Evolutionary conservation across 2,888 invertebrate genomes (phyloP), one percentile per base, ranked within the genome.

Genomic region (Ophraella communa): DNA sequence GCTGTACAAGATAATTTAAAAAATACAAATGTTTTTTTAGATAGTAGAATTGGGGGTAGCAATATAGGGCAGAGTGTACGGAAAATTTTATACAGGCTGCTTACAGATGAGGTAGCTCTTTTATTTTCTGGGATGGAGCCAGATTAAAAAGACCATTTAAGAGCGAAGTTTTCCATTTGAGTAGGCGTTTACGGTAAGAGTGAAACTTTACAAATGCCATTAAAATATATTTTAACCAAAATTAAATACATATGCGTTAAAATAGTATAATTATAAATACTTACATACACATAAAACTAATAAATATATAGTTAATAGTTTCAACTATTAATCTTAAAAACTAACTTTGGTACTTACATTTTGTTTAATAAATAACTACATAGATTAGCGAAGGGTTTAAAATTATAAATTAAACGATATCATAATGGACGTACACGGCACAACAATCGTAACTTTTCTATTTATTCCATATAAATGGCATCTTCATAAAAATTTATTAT

Each of bases 401-500:
- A 53, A 52, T 30, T 42, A 52, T 53, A 60, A 51, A 35, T 59
- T 59, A 59, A 60, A 52, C 17, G 42, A 24, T 44, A 60, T 44
- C 14, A 20, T 52, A 35, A 60, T 60, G 52, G 60, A 60, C 44
- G 60, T 60, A 60, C 59, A 59, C 18, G 59, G 59, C 35, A 42
- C 44, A 44, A 60, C 52, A 42, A 60, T 18, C 17, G 42, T 53
- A 52, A 60, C 42, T 24, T 24, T 52, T 60, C 44, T 60, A 60
- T 60, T 60, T 60, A 60, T 60, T 60, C 60, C 60, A 60, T 60
- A 60, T 60, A 60, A 60, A 62, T 63, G 63, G 63, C 45, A 44
- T 66, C 66, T 64, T 66, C 66, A 56, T 64, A 64, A 61, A 66
- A 66, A 66, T 65, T 65, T 65, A 65, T 62, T 57, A 53, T 66